phyloP scores from a whole-genome alignment of 2,113 vertebrate species.

The Bambusicola thoracicus region DNA sequence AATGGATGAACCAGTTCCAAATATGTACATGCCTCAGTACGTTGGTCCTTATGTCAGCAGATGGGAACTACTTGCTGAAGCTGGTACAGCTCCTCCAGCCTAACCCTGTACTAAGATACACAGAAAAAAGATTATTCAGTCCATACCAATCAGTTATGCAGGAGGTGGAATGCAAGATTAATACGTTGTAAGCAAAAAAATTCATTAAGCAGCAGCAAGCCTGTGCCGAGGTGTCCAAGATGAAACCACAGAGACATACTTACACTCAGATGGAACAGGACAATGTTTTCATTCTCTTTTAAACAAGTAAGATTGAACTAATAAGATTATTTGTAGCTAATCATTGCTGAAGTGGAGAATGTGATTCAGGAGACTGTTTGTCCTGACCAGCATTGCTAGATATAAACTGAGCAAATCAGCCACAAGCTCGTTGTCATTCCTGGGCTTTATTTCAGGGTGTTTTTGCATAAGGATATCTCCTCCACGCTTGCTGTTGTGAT shows the following conservation, averaged over 20 bases:
- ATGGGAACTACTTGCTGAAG: neutral
- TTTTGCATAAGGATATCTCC: neutral
- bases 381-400: neutral
- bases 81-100: neutral
- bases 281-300: neutral
- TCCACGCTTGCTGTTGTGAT: neutral
- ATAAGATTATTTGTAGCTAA: neutral
- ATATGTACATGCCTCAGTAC: neutral
- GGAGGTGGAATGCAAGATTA: neutral
- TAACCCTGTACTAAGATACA: neutral
- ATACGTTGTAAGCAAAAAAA: neutral
- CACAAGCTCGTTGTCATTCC: neutral
- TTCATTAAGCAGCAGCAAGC: neutral
- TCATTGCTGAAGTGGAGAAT: neutral
- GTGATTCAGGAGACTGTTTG: neutral
- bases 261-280: neutral
- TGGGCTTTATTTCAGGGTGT: neutral
- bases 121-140: neutral
- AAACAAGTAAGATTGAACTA: neutral
- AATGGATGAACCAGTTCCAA: neutral
- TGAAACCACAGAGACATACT: neutral
- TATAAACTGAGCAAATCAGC: neutral
- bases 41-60: neutral
- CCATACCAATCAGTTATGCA: neutral
- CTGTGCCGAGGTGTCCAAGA: neutral